Evolutionary conservation across 2,113 vertebrate genomes (phyloP).

Genomic region (Centropristis striata): DNA sequence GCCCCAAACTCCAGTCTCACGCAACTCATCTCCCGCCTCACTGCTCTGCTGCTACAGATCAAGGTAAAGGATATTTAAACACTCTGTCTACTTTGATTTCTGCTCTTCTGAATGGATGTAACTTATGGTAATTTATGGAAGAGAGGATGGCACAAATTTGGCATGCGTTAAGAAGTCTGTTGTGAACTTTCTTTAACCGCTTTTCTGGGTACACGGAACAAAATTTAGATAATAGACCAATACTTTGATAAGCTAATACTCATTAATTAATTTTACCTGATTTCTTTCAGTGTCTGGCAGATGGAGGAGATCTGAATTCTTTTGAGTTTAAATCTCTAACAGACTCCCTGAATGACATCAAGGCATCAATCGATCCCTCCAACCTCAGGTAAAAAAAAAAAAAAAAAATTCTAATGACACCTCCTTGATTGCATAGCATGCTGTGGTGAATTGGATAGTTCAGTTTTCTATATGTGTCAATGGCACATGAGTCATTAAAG

Average conservation of each 20-base stretch:
- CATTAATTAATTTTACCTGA: background rate
- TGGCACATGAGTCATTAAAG: no score
- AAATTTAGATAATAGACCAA: background rate
- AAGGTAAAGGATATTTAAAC: constrained; percentile 85
- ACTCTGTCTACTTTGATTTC: background rate
- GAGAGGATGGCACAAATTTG: background rate
- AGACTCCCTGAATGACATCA: constrained; percentile 98
- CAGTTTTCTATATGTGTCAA: no score
- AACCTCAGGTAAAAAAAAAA: constrained; percentile 93
- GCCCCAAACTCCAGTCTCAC: constrained; percentile 91
- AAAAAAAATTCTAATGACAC: no score
- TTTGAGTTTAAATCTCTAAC: constrained; percentile 99
- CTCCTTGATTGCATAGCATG: no score
- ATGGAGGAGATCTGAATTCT: constrained; percentile 97
- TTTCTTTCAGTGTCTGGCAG: constrained; percentile 93
- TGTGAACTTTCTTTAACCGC: background rate
- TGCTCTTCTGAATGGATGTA: background rate
- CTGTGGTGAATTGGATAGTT: no score
- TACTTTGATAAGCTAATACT: background rate
- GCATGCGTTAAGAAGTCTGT: background rate
- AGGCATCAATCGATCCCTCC: constrained; percentile 94
- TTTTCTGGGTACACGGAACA: background rate
- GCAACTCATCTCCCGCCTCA: constrained; percentile 93
- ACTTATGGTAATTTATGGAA: background rate
- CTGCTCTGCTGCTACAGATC: constrained; percentile 96